A percentile compares a stretch with the other conserved stretches of the same genome.
phyloP scores from a whole-genome alignment of 2,888 invertebrate genomes.

The Bibio marci region DNA sequence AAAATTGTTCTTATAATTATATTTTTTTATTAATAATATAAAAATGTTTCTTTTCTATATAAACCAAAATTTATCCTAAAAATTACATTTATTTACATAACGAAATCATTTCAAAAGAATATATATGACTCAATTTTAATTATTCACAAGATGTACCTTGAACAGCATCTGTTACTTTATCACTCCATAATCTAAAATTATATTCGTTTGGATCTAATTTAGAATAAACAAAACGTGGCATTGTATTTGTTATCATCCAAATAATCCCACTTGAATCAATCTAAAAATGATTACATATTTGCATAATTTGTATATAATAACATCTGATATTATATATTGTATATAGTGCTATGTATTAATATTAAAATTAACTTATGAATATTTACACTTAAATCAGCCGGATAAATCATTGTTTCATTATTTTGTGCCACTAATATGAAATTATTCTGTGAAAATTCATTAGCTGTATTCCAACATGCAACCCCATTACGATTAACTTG shows the following conservation, averaged over 20 bases:
- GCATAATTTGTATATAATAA: too few species aligned
- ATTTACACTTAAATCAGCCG: conserved; percentile 40
- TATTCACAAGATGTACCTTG: conserved; percentile 28
- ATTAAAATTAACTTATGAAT: too few species aligned
- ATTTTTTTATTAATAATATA: too few species aligned
- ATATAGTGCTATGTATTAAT: too few species aligned
- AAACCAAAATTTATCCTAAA: too few species aligned
- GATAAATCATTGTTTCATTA: conserved; percentile 46
- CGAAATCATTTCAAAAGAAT: too few species aligned
- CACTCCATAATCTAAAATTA: conserved; percentile 46
- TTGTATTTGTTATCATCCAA: conserved; percentile 49
- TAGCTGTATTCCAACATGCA: conserved; percentile 54
- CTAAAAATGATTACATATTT: conserved; percentile 27
- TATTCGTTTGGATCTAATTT: conserved; percentile 37
- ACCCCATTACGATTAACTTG: conserved; percentile 53
- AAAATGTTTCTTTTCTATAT: too few species aligned
- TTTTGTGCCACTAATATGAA: conserved; percentile 41
- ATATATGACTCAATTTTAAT: too few species aligned
- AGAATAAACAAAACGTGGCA: conserved; percentile 49
- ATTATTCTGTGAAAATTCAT: conserved; percentile 31
- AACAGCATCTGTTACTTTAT: conserved; percentile 25
- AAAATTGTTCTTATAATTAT: too few species aligned
- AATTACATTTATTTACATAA: too few species aligned
- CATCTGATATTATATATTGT: too few species aligned
- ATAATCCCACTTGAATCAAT: conserved; percentile 43